Base-by-base conservation (phyloP, 2,888 invertebrate species). In the Rhingia campestris region DNA sequence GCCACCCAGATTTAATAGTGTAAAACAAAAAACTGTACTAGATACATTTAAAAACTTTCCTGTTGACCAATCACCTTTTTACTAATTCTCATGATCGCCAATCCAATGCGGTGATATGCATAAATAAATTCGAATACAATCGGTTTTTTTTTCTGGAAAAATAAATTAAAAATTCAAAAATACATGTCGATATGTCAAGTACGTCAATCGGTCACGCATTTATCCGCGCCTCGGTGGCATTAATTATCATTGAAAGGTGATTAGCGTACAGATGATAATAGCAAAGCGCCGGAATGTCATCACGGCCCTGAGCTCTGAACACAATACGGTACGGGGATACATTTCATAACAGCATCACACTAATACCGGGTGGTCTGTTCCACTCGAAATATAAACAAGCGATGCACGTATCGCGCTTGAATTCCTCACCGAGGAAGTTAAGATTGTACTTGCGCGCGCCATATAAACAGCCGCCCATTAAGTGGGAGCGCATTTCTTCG, bases 211-310 rank as follows among this genome's bases (percentile, higher is more conserved):
- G 10, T 49, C 30, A 49, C 49, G 49, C 49, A 49, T 49, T 45
- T 32, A 22, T 4, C 30, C 0, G 4, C 7, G 10, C 10, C 1
- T 6, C 49, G 22, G 39, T 7, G 35, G 33, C 6, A 7, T 45
- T 59, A 12, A 33, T 33, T 59, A 59, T 45, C 59, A 59, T 59
- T 59, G 33, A 12, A 33, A 33, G 33, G 33, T 45, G 59, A 63
- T 63, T 63, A 63, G 63, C 63, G 63, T 35, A 49, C 49, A 37
- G 10, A 37, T 63, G 63, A 49, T 63, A 63, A 63, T 49, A 12
- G 30, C 47, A 37, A 63, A 49, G 37, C 56, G 37, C 47, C 22
- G 63, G 37, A 63, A 63, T 63, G 63, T 49, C 63, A 63, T n/a
- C 30, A 22, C 49, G 49, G n/a, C 47, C 47, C 22, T 37, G 49